Evolutionary conservation across 1,140 invertebrate species (phyloP).

Genomic region (Neodiprion virginianus): DNA sequence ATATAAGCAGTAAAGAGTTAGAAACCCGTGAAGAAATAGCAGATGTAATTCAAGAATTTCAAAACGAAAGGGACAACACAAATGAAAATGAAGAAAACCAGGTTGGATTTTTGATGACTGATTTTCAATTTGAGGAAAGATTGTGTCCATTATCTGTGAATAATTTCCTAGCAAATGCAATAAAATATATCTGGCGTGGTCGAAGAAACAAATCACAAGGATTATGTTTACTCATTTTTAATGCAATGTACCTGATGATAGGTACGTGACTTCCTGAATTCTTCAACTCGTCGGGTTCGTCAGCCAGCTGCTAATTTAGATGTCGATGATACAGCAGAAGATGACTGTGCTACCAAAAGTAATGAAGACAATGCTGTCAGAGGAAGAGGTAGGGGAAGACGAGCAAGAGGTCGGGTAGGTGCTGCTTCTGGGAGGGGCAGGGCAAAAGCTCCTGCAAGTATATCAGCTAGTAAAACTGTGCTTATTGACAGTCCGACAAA

Average conservation of each 20-base stretch:
- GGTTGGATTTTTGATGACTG: not conserved
- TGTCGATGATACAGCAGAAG: not conserved
- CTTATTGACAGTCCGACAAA: not conserved
- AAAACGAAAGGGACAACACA: conserved; percentile 31
- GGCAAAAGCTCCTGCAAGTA: not conserved
- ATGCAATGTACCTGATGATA: not conserved
- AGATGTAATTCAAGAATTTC: conserved; percentile 48
- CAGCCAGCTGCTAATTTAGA: not conserved
- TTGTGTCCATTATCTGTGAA: conserved; percentile 6
- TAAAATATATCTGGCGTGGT: not conserved
- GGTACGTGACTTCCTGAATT: not conserved
- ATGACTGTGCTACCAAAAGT: conserved; percentile 22
- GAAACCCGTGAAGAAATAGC: conserved; percentile 50
- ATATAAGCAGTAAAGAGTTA: conserved; percentile 47
- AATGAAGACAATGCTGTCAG: conserved; percentile 17
- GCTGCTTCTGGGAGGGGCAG: not conserved
- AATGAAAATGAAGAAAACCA: conserved; percentile 39
- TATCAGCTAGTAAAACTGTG: not conserved
- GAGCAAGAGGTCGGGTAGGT: not conserved
- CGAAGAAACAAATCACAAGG: not conserved
- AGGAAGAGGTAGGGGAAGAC: conserved; percentile 33
- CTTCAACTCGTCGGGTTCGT: not conserved
- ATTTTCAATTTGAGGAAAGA: not conserved
- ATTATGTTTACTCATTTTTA: not conserved
- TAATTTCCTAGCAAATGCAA: not conserved